Conservation (phyloP, 2,888 invertebrate genomes). For the Magallana nippona region DNA sequence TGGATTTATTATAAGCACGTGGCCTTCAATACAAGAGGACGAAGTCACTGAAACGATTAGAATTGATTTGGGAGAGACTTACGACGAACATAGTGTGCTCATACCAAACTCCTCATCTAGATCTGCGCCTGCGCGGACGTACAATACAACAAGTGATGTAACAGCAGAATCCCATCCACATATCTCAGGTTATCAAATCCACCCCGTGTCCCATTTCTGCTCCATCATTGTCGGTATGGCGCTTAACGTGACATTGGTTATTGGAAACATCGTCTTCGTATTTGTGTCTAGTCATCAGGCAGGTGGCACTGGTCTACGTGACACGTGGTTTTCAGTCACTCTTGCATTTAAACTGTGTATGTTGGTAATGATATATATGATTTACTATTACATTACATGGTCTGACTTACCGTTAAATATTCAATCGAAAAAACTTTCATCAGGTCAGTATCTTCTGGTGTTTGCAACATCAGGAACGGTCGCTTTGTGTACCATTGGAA, state of each 20-base stretch:
- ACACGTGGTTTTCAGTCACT: not conserved
- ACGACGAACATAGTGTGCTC: not conserved
- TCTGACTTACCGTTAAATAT: not conserved
- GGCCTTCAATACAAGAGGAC: conserved; percentile 36
- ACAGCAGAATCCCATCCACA: not conserved
- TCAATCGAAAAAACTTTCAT: conserved; percentile 27
- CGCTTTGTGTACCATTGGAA: conserved; percentile 37
- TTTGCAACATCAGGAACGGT: conserved; percentile 37
- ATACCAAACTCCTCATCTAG: not conserved
- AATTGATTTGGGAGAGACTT: not conserved
- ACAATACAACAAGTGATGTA: not conserved
- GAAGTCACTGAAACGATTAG: not conserved
- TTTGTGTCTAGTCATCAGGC: not conserved
- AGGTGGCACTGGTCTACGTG: not conserved
- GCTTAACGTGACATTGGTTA: conserved; percentile 29
- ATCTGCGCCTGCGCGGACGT: no score
- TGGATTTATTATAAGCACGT: conserved; percentile 37
- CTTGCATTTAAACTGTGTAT: not conserved
- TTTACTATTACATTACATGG: conserved; percentile 26
- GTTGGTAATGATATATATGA: conserved; percentile 19
- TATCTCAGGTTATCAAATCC: not conserved
- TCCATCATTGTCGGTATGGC: conserved; percentile 25
- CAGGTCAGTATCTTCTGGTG: conserved; percentile 21
- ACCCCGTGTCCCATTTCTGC: conserved; percentile 35
- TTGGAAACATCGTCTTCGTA: conserved; percentile 27